These are phyloP conservation scores for Petrolisthes cinctipes DNA, from an alignment of 2,888 invertebrate species.

Conservation along the genomic window DNA sequence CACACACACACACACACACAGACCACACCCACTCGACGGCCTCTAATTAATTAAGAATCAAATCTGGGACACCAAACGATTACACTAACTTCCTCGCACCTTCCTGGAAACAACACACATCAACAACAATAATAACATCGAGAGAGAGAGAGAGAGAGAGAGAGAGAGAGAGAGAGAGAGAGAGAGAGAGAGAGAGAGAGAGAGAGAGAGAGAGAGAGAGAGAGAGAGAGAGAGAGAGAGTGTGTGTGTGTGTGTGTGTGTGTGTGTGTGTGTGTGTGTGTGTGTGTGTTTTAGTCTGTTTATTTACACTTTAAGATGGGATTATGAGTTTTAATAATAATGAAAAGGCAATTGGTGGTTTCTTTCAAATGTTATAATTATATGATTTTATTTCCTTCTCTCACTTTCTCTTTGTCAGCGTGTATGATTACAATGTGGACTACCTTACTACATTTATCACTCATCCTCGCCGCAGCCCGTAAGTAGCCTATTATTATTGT, in stretches of 20 bases:
- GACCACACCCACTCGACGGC: not conserved
- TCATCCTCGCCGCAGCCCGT: too few relatives aligned
- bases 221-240: not conserved
- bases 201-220: not conserved
- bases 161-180: constrained; percentile 1
- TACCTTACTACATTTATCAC: too few relatives aligned
- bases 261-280: not conserved
- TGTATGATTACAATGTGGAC: not conserved
- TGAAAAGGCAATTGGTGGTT: not conserved
- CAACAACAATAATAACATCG: not conserved
- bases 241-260: not conserved
- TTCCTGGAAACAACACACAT: not conserved
- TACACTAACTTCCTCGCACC: not conserved
- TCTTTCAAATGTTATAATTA: not conserved
- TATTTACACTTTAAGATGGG: not conserved
- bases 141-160: constrained; percentile 5
- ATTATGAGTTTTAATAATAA: not conserved
- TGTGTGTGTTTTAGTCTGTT: not conserved
- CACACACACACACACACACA: constrained; percentile 22
- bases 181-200: not conserved
- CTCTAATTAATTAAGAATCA: not conserved
- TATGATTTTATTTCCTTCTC: not conserved
- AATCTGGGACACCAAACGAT: not conserved
- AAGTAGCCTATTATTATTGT: too few relatives aligned
- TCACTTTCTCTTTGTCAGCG: not conserved